Percentiles rank a stretch among this genome's conserved stretches.
Evolutionary conservation across 2,888 invertebrate species (phyloP).

Genomic region (Plebejus anna): DNA sequence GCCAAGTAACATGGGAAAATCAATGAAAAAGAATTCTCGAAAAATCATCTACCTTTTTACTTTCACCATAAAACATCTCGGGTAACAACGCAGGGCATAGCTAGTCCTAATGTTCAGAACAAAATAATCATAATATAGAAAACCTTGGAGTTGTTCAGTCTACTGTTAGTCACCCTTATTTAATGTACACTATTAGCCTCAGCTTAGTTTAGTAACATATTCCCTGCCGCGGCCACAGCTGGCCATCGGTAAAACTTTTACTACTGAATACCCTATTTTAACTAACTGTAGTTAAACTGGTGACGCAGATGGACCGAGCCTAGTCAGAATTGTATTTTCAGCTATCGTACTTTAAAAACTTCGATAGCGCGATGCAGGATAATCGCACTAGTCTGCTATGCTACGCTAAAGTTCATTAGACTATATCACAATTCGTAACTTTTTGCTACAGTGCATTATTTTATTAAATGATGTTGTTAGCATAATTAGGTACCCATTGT

Average conservation of each 20-base stretch:
- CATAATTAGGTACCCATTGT: slow-evolving; percentile 18
- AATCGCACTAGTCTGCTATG: too few species aligned
- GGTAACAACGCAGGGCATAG: too few species aligned
- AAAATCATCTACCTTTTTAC: too few species aligned
- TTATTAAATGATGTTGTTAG: neutral
- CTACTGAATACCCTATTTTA: neutral
- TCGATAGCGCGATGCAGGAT: too few species aligned
- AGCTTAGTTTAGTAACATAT: too few species aligned
- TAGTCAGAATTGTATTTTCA: too few species aligned
- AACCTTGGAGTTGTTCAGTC: neutral
- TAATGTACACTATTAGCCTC: neutral
- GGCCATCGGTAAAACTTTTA: neutral
- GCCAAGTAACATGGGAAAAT: too few species aligned
- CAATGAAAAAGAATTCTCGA: too few species aligned
- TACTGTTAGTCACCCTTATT: neutral
- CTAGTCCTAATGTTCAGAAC: too few species aligned
- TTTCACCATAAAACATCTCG: too few species aligned
- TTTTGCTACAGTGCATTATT: neutral
- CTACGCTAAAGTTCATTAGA: too few species aligned
- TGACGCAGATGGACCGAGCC: neutral
- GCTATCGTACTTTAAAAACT: neutral
- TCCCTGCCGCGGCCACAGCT: neutral
- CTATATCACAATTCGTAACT: too few species aligned
- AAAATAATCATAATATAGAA: neutral
- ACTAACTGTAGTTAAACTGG: neutral